Conservation (phyloP, 2,797 vertebrate species). For the Cyclura pinguis region DNA sequence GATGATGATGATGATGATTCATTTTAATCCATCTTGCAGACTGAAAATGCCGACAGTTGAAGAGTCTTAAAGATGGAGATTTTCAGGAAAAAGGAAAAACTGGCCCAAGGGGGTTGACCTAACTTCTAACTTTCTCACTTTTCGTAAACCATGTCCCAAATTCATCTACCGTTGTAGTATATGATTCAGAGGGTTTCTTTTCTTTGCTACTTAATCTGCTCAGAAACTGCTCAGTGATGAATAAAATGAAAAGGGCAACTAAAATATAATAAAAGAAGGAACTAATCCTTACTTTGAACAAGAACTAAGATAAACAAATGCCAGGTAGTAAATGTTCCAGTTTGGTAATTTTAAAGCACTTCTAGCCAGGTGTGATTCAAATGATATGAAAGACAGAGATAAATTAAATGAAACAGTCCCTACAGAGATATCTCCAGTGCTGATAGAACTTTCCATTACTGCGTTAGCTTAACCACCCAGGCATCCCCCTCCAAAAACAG, state of each 20-base stretch:
- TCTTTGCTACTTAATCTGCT: neutral
- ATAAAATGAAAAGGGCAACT: neutral
- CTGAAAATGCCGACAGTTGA: neutral
- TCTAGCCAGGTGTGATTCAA: neutral
- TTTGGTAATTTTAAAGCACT: neutral
- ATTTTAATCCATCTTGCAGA: neutral
- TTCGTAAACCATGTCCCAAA: neutral
- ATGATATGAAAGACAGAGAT: neutral
- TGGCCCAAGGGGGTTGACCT: neutral
- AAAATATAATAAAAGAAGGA: neutral
- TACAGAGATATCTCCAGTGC: neutral
- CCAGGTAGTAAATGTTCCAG: neutral
- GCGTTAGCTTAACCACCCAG: neutral
- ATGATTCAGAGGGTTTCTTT: neutral
- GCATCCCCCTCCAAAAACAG: neutral
- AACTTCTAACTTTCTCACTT: neutral
- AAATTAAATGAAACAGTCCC: neutral
- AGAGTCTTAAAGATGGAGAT: neutral
- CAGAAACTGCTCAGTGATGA: neutral
- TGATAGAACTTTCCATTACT: neutral
- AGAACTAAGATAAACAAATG: neutral
- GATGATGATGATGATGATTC: too few relatives aligned
- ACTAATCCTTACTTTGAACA: neutral
- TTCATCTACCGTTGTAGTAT: neutral
- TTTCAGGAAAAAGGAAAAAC: neutral